Evolutionary conservation across 2,888 invertebrate species (phyloP).

Genomic region (Toxonevra muliebris): DNA sequence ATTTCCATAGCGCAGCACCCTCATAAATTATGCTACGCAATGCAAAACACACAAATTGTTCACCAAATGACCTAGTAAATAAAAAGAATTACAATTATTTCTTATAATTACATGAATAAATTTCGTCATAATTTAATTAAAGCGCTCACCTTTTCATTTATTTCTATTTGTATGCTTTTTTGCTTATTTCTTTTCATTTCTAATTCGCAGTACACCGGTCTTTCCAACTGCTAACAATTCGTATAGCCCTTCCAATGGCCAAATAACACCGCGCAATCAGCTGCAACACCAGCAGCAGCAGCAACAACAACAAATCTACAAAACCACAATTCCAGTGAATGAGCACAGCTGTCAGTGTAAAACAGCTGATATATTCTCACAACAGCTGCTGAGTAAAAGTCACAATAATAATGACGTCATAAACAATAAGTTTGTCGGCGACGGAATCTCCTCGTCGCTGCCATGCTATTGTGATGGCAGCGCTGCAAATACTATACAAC

Average conservation of each 20-base stretch:
- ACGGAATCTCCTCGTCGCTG: constrained; percentile 41
- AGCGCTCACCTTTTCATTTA: not conserved
- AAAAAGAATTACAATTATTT: too few relatives aligned
- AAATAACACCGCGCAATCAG: constrained; percentile 53
- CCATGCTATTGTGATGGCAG: constrained; percentile 17
- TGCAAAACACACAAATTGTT: not conserved
- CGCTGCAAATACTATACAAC: constrained; percentile 26
- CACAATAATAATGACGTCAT: constrained; percentile 42
- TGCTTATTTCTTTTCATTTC: constrained; percentile 16
- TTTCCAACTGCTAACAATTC: constrained; percentile 59
- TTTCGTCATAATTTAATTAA: not conserved
- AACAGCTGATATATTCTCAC: constrained; percentile 51
- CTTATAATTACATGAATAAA: too few relatives aligned
- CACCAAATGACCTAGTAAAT: not conserved
- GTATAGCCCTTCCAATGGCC: constrained; percentile 55
- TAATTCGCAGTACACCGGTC: constrained; percentile 51
- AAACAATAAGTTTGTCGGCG: constrained; percentile 31
- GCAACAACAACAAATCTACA: constrained; percentile 49
- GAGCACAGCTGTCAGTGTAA: constrained; percentile 42
- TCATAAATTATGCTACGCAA: too few relatives aligned
- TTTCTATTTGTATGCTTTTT: not conserved
- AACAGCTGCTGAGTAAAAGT: not conserved
- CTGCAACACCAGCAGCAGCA: constrained; percentile 46
- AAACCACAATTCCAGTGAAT: constrained; percentile 62
- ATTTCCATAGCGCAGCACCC: too few relatives aligned